Base-by-base conservation (phyloP, 2,888 invertebrate species). In the Drosophila pegasa region DNA sequence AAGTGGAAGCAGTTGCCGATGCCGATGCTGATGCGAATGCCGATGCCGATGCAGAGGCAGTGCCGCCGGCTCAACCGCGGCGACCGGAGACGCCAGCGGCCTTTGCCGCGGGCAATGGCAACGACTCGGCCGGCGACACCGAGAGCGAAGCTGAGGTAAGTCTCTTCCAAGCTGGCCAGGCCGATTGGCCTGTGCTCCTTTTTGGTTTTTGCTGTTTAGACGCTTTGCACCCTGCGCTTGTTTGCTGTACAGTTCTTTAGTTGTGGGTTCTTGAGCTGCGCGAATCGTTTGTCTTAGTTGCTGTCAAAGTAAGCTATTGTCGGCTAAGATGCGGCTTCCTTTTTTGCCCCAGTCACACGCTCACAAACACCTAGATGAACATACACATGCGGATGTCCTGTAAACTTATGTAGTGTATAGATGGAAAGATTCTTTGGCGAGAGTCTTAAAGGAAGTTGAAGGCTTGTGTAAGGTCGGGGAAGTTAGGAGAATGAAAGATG, bases 221-320 rank as follows among this genome's bases (percentile, higher is more conserved):
- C 33, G 68, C 76, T 71, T 61, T 69, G 79, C 78, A 78, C 78
- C 35, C 29, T 50, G 63, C 52, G 87, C 87, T 84, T 87, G n/a
- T n/a, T 87, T 50, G 75, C 82, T 87, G 86, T 84, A 59, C 41
- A 66, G 55, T 67, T 41, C 8, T 3, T n/a, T 18, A 45, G 25
- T 45, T 33, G 35, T 57, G 68, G 50, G 37, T 33, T 33, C 31
- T 43, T 37, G 14, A 27, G 38, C 48, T 35, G 7, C 52, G 31
- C 20, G 45, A 63, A 50, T 8, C 10, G 22, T 18, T 50, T 48
- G 9, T 43, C 27, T 16, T 25, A 22, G 55, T 45, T 27, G 69
- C 81, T 88, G 84, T 88, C 77, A 84, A 91, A 91, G 91, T 91
- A 91, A 91, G 91, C 91, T 89, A 91, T 91, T 91, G 91, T 91